Evolutionary conservation across 1,140 invertebrate genomes (phyloP).

Genomic region (Drosophila takahashii): DNA sequence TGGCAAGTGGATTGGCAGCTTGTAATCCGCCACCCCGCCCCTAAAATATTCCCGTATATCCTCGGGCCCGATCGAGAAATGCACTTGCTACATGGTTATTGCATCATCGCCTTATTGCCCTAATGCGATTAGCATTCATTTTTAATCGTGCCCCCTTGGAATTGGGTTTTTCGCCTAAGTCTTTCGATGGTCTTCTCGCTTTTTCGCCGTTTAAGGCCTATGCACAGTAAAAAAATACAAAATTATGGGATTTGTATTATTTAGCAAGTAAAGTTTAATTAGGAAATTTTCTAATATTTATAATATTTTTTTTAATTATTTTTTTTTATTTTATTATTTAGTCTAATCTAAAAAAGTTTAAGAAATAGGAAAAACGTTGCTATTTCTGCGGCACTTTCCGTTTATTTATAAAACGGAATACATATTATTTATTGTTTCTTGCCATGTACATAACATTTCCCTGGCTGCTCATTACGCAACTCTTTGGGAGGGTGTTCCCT

Average conservation of each 20-base stretch:
- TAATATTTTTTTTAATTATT: too few species aligned
- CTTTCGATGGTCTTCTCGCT: slow-evolving; percentile 31
- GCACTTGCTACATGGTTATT: slow-evolving; percentile 58
- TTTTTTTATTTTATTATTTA: too few species aligned
- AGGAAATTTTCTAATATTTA: too few species aligned
- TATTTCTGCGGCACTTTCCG: too few species aligned
- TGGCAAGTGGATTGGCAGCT: slow-evolving; percentile 72
- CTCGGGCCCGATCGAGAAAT: not conserved
- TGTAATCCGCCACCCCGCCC: slow-evolving; percentile 59
- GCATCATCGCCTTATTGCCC: slow-evolving; percentile 51
- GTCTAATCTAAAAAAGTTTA: too few species aligned
- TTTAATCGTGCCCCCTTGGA: slow-evolving; percentile 20
- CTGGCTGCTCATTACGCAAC: slow-evolving; percentile 17
- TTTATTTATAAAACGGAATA: too few species aligned
- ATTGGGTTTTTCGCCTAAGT: slow-evolving; percentile 51
- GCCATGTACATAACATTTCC: not conserved
- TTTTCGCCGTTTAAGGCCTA: not conserved
- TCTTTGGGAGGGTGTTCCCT: not conserved
- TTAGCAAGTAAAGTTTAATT: not conserved
- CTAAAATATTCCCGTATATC: not conserved
- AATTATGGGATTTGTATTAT: too few species aligned
- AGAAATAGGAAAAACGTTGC: too few species aligned
- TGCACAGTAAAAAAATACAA: not conserved
- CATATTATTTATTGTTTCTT: not conserved
- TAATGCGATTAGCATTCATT: slow-evolving; percentile 60